Conservation (phyloP, 2,888 invertebrate genomes). For the Apodemia zela region DNA sequence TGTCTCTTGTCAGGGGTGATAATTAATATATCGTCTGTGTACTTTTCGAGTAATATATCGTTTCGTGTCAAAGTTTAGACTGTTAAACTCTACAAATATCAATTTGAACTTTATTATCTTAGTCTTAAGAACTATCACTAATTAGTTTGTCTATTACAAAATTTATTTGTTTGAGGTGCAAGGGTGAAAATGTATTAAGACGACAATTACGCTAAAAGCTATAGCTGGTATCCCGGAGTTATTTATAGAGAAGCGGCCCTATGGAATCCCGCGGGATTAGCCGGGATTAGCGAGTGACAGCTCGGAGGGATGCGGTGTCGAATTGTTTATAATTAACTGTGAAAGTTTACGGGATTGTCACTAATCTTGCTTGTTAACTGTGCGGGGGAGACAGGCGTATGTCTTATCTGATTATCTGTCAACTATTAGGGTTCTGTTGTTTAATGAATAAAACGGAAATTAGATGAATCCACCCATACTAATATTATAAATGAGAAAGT, state of each 20-base stretch:
- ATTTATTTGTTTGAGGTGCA: background rate
- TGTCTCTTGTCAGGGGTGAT: background rate
- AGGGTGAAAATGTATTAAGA: slow-evolving; percentile 6
- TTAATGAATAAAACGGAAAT: background rate
- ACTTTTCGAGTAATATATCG: background rate
- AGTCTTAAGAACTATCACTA: background rate
- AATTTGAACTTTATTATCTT: background rate
- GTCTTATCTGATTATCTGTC: slow-evolving; percentile 1
- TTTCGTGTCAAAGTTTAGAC: background rate
- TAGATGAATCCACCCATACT: too few species aligned
- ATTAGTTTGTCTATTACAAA: slow-evolving; percentile 2
- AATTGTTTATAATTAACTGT: slow-evolving; percentile 16
- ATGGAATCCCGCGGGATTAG: slow-evolving; percentile 9
- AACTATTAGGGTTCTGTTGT: background rate
- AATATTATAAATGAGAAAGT: too few species aligned
- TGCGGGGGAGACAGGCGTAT: background rate
- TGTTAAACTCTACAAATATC: background rate
- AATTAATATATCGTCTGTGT: background rate
- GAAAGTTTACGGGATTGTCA: slow-evolving; percentile 14
- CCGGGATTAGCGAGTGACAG: slow-evolving; percentile 12
- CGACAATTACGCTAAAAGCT: slow-evolving; percentile 14
- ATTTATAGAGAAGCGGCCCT: background rate
- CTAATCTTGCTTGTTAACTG: background rate
- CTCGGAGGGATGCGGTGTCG: slow-evolving; percentile 4
- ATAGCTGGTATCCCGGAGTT: slow-evolving; percentile 2